Conservation (phyloP, 2,888 invertebrate species). For the Kryphioiulus occultus region DNA sequence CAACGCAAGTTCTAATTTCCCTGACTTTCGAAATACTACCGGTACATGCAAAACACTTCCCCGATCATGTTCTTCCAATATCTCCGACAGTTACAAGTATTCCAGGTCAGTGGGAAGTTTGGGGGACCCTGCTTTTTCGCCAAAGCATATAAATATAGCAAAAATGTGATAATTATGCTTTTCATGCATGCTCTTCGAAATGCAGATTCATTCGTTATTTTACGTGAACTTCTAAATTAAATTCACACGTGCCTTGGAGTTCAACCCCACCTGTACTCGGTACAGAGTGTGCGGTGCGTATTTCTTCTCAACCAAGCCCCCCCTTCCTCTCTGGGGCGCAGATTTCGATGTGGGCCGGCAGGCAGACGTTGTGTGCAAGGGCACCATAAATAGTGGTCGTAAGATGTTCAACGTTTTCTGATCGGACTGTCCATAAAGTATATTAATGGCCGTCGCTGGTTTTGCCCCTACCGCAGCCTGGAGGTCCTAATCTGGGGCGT, state of each 20-base stretch:
- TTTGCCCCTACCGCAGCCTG: neutral
- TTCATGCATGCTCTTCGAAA: too few species aligned
- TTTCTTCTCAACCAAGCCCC: neutral
- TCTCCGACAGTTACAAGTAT: too few species aligned
- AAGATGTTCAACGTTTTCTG: neutral
- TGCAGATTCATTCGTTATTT: too few species aligned
- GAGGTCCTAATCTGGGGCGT: slow-evolving; percentile 28
- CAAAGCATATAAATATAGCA: too few species aligned
- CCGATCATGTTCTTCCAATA: too few species aligned
- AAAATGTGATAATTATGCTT: too few species aligned
- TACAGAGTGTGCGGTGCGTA: too few species aligned
- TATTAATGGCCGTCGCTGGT: slow-evolving; percentile 19
- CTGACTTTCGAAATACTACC: too few species aligned
- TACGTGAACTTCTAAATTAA: neutral
- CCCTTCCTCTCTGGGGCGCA: neutral
- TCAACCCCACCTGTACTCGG: neutral
- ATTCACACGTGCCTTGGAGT: neutral
- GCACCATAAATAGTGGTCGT: neutral
- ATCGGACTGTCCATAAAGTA: neutral
- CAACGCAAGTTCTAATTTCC: too few species aligned
- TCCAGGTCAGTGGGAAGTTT: too few species aligned
- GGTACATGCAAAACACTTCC: too few species aligned
- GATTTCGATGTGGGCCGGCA: neutral
- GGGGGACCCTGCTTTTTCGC: too few species aligned
- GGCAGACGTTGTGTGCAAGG: neutral